These are phyloP conservation scores for Aphelinus certus DNA, from an alignment of 1,140 invertebrate species.

Conservation along the genomic window DNA sequence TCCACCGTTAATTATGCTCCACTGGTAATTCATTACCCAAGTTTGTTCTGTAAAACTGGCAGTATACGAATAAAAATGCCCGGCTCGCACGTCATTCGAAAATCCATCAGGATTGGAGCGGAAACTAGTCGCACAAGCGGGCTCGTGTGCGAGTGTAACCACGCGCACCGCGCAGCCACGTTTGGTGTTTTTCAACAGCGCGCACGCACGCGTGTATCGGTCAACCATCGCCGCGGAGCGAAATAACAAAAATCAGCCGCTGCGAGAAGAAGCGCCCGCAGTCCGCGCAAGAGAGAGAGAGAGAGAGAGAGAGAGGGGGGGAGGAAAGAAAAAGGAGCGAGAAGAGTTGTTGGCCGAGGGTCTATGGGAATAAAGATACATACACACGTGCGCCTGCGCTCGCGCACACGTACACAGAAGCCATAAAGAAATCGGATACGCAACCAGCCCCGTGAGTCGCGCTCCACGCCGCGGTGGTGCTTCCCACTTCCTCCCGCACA, in stretches of 20 bases:
- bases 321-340: constrained; percentile 3
- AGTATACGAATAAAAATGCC: too few species aligned
- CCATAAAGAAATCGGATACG: constrained; percentile 65
- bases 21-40: too few species aligned
- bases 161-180: too few species aligned
- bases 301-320: background rate
- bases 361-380: constrained; percentile 59
- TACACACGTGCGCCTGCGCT: background rate
- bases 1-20: too few species aligned
- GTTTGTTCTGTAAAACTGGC: too few species aligned
- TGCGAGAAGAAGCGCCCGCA: background rate
- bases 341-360: constrained; percentile 8
- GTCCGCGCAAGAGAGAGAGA: background rate
- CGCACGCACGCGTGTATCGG: background rate
- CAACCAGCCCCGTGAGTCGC: constrained; percentile 55
- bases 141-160: too few species aligned
- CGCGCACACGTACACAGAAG: constrained; percentile 56
- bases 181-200: too few species aligned
- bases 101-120: too few species aligned
- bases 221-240: background rate
- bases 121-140: too few species aligned
- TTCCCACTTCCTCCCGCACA: constrained; percentile 64
- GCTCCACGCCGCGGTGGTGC: constrained; percentile 57
- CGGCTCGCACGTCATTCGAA: too few species aligned
- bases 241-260: too few species aligned